Evolutionary conservation across 2,888 invertebrate genomes (phyloP).

Genomic region (Drosophila mercatorum): DNA sequence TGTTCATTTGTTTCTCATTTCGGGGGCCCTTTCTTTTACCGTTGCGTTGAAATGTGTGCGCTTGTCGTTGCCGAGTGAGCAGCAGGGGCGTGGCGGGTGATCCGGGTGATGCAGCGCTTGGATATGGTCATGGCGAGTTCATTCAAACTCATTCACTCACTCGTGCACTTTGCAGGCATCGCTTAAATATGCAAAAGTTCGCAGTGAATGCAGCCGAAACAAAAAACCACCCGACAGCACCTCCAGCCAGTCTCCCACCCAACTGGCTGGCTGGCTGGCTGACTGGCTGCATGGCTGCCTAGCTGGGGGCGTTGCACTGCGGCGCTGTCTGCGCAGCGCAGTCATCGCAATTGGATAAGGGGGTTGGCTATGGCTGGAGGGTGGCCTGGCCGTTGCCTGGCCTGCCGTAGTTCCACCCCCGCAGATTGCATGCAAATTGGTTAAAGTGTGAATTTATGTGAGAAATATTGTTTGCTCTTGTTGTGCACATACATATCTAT

Average conservation of each 20-base stretch:
- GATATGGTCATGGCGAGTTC: constrained; percentile 74
- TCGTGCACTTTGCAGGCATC: constrained; percentile 56
- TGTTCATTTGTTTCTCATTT: constrained; percentile 61
- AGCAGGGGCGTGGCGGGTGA: background rate
- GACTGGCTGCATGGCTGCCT: constrained; percentile 34
- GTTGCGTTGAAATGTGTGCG: constrained; percentile 67
- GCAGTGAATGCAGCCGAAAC: constrained; percentile 66
- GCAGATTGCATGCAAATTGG: constrained; percentile 82
- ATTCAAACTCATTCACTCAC: constrained; percentile 81
- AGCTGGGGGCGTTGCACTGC: constrained; percentile 68
- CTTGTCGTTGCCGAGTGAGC: constrained; percentile 36
- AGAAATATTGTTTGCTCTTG: constrained; percentile 84
- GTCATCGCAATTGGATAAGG: constrained; percentile 11
- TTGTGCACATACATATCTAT: constrained; percentile 65
- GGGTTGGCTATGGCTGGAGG: constrained; percentile 12
- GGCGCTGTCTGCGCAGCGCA: constrained; percentile 57
- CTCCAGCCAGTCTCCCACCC: background rate
- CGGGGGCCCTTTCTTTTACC: constrained; percentile 36
- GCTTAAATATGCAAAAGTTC: constrained; percentile 80
- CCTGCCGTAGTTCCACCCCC: constrained; percentile 60
- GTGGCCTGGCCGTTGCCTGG: constrained; percentile 19
- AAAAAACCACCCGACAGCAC: constrained; percentile 30
- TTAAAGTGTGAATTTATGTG: constrained; percentile 85
- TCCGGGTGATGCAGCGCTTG: constrained; percentile 32
- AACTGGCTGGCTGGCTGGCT: background rate